A percentile compares a stretch with the other conserved stretches of the same genome.
These are phyloP conservation scores for Geotrypetes seraphini DNA, from an alignment of 2,797 vertebrate genomes.

Conservation along the genomic window DNA sequence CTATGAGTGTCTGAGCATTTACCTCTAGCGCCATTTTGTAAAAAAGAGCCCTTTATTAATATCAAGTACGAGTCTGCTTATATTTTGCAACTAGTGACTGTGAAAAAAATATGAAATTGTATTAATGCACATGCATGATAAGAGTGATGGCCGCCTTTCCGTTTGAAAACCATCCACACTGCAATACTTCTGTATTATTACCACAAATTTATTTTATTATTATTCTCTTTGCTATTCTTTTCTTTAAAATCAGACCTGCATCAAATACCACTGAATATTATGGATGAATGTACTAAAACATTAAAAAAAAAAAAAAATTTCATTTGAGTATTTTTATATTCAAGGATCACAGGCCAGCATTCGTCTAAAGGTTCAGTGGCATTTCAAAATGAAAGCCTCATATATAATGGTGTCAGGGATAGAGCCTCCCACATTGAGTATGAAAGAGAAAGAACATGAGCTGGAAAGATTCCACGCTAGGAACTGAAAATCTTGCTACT, in stretches of 20 bases:
- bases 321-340: slow-evolving; percentile 66
- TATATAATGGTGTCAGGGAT: slow-evolving; percentile 73
- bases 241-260: not conserved
- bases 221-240: too few species aligned
- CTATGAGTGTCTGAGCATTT: too few species aligned
- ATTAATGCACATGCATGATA: too few species aligned
- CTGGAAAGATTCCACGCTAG: slow-evolving; percentile 60
- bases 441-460: slow-evolving; percentile 69
- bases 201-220: too few species aligned
- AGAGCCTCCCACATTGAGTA: slow-evolving; percentile 64
- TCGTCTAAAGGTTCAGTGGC: slow-evolving; percentile 75
- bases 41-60: too few species aligned
- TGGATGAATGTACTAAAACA: slow-evolving; percentile 55
- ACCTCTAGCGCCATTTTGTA: too few species aligned
- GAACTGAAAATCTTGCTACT: slow-evolving; percentile 67
- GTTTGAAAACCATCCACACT: too few species aligned
- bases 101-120: too few species aligned
- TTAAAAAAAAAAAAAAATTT: slow-evolving; percentile 57
- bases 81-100: too few species aligned
- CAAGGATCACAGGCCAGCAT: slow-evolving; percentile 60
- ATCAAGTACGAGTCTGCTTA: too few species aligned
- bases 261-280: slow-evolving; percentile 33
- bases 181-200: too few species aligned
- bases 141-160: too few species aligned
- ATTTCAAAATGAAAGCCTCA: slow-evolving; percentile 72